A percentile compares a stretch with the other conserved stretches of the same genome.
phyloP scores from a whole-genome alignment of 2,888 invertebrate genomes.

The Acanthopleura granulata region DNA sequence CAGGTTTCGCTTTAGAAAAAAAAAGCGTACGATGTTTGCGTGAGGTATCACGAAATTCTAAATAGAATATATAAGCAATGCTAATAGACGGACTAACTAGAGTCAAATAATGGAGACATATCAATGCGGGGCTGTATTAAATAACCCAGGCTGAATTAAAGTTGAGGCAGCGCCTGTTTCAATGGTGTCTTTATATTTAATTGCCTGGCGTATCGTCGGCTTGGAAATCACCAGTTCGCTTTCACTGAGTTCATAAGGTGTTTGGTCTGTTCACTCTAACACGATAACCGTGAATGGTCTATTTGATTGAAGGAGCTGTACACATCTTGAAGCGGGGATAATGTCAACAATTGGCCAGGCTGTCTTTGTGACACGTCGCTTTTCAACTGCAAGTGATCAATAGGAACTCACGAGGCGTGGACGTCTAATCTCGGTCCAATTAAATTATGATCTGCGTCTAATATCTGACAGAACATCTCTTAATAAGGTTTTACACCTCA shows the following conservation, averaged over 20 bases:
- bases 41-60: too few relatives aligned
- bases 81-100: too few relatives aligned
- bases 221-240: background rate
- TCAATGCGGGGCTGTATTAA: too few relatives aligned
- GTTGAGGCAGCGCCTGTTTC: too few relatives aligned
- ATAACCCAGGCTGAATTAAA: too few relatives aligned
- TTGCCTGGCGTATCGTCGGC: too few relatives aligned
- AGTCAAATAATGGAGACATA: too few relatives aligned
- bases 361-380: background rate
- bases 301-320: constrained; percentile 3
- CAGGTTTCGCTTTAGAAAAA: too few relatives aligned
- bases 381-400: background rate
- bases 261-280: background rate
- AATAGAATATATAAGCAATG: too few relatives aligned
- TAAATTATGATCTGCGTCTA: constrained; percentile 20
- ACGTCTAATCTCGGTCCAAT: constrained; percentile 15
- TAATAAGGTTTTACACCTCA: constrained; percentile 20
- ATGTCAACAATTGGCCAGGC: constrained; percentile 15
- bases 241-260: background rate
- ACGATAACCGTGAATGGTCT: constrained; percentile 6
- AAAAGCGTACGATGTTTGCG: too few relatives aligned
- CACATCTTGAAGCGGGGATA: background rate
- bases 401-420: constrained; percentile 18
- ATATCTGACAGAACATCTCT: constrained; percentile 20
- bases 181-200: too few relatives aligned